Conservation (phyloP, 2,797 vertebrate species). For the Harpagifer antarcticus region DNA sequence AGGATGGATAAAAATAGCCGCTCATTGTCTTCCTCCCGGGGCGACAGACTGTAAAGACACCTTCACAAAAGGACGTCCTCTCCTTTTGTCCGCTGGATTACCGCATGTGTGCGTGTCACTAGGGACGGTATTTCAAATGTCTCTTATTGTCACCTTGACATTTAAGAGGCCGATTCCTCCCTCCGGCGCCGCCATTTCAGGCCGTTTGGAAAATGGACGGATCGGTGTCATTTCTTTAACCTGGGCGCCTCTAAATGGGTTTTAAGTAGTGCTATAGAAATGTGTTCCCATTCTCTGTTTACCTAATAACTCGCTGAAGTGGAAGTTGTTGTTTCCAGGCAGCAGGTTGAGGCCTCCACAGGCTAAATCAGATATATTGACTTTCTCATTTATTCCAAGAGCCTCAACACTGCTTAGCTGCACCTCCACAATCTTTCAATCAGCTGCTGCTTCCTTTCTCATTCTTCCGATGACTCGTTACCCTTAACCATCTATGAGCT, state of each 20-base stretch:
- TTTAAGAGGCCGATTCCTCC: constrained; percentile 61
- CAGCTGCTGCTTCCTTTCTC: constrained; percentile 19
- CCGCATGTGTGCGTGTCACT: constrained; percentile 22
- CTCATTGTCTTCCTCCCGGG: constrained; percentile 74
- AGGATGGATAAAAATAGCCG: constrained; percentile 87
- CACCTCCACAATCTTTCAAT: constrained; percentile 29
- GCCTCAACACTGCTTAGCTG: constrained; percentile 48
- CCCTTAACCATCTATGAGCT: constrained; percentile 2
- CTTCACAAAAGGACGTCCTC: constrained; percentile 80
- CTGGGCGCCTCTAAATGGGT: constrained; percentile 22
- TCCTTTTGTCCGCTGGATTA: constrained; percentile 67
- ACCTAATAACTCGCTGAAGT: constrained; percentile 27
- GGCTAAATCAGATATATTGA: constrained; percentile 77
- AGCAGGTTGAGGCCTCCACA: constrained; percentile 46
- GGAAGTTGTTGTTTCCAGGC: constrained; percentile 19
- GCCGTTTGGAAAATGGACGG: constrained; percentile 34
- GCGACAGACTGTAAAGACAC: constrained; percentile 73
- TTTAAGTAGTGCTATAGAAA: constrained; percentile 46
- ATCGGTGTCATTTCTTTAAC: neutral
- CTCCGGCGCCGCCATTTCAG: constrained; percentile 60
- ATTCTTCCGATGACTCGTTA: constrained; percentile 7
- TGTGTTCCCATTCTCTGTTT: constrained; percentile 18
- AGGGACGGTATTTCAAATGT: constrained; percentile 67
- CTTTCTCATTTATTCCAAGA: constrained; percentile 64
- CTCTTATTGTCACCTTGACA: constrained; percentile 81